Evolutionary conservation across 2,888 invertebrate species (phyloP).

Genomic region (Aleiodes alternator): DNA sequence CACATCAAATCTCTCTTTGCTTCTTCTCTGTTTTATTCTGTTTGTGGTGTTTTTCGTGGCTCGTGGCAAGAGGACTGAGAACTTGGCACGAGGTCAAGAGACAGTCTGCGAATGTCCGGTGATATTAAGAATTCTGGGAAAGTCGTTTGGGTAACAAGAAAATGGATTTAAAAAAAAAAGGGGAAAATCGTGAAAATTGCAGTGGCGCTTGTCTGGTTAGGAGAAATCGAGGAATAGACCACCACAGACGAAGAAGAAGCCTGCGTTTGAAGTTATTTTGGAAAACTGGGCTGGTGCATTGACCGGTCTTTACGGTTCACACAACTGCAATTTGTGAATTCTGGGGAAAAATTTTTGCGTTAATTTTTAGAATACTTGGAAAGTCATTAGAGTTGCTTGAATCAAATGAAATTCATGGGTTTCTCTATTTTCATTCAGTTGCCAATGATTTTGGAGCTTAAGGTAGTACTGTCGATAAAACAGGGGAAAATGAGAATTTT

Average conservation of each 20-base stretch:
- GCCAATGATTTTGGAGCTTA: background rate
- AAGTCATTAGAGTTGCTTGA: too few species aligned
- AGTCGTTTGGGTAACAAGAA: constrained; percentile 45
- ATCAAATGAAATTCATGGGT: background rate
- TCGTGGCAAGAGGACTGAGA: background rate
- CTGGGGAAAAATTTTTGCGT: background rate
- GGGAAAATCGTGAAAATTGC: background rate
- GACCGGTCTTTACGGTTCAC: constrained; percentile 59
- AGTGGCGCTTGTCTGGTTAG: constrained; percentile 1
- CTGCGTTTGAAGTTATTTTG: constrained; percentile 67
- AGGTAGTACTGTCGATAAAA: too few species aligned
- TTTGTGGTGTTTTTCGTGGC: constrained; percentile 50
- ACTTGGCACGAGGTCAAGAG: constrained; percentile 69
- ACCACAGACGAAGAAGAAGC: background rate
- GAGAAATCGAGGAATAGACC: constrained; percentile 14
- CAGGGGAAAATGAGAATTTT: too few species aligned
- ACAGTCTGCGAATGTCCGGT: constrained; percentile 68
- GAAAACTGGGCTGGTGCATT: constrained; percentile 71
- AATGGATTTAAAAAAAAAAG: background rate
- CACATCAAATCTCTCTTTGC: background rate
- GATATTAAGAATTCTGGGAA: constrained; percentile 68
- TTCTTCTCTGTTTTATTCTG: constrained; percentile 42
- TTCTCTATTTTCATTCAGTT: background rate
- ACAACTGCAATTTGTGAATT: constrained; percentile 38
- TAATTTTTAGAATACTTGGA: too few species aligned